Conservation (phyloP, 2,113 vertebrate species). For the Octodon degus region DNA sequence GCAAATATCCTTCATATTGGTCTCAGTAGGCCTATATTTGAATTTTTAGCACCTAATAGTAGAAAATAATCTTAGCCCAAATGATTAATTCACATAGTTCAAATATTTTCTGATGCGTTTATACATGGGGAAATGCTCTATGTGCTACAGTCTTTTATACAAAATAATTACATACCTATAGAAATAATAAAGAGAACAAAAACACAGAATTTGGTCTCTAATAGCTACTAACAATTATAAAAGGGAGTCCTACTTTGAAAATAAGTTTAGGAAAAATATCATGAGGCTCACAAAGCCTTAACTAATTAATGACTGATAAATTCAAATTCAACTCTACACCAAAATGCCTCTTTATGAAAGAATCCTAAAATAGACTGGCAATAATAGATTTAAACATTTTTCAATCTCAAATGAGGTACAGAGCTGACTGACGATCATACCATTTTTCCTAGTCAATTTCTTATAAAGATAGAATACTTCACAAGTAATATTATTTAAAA, state of each 20-base stretch:
- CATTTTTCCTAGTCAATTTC: slow-evolving; percentile 6
- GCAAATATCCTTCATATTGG: slow-evolving; percentile 9
- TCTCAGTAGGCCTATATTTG: slow-evolving; percentile 32
- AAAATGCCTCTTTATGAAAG: slow-evolving; percentile 7
- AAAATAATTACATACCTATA: slow-evolving; percentile 7
- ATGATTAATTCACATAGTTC: slow-evolving; percentile 42
- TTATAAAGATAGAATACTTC: slow-evolving; percentile 1
- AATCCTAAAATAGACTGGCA: neutral
- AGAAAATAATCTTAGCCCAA: slow-evolving; percentile 43
- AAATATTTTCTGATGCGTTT: slow-evolving; percentile 52
- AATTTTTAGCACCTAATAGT: slow-evolving; percentile 31
- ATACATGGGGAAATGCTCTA: slow-evolving; percentile 3
- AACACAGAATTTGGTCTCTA: slow-evolving; percentile 42
- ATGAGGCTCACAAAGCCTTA: neutral
- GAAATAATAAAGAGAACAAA: slow-evolving; percentile 37
- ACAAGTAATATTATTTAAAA: neutral
- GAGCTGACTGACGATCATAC: neutral
- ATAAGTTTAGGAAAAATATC: slow-evolving; percentile 56
- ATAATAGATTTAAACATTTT: neutral
- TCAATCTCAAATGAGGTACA: slow-evolving; percentile 34
- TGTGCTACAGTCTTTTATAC: slow-evolving; percentile 29
- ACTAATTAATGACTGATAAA: slow-evolving; percentile 24
- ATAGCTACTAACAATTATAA: slow-evolving; percentile 1
- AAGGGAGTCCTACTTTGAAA: slow-evolving; percentile 38
- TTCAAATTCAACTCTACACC: neutral